A percentile compares a stretch with the other conserved stretches of the same genome.
These are phyloP conservation scores for Drosophila virilis DNA, from an alignment of 1,140 invertebrate genomes.

Conservation along the genomic window DNA sequence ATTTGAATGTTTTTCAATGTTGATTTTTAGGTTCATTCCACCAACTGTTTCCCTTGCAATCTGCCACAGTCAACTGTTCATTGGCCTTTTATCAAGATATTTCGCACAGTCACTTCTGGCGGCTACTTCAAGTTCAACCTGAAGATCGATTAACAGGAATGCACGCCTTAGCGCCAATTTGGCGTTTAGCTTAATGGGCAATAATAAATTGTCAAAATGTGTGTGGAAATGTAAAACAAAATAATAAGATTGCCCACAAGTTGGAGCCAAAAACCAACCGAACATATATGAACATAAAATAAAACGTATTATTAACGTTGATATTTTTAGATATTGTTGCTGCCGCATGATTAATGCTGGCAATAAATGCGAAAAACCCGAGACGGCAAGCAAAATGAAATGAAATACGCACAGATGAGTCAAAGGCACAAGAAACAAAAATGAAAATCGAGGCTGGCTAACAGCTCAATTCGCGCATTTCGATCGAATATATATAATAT, in stretches of 20 bases:
- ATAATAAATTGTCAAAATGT: slow-evolving; percentile 67
- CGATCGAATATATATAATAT: slow-evolving; percentile 48
- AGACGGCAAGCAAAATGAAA: slow-evolving; percentile 47
- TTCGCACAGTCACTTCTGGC: slow-evolving; percentile 27
- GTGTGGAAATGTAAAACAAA: slow-evolving; percentile 18
- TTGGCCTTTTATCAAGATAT: slow-evolving; percentile 36
- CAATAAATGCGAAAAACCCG: slow-evolving; percentile 65
- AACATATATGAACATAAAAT: background rate
- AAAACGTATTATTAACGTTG: slow-evolving; percentile 64
- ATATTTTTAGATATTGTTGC: slow-evolving; percentile 35
- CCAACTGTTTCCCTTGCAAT: background rate
- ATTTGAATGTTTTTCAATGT: no score
- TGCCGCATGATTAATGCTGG: slow-evolving; percentile 65
- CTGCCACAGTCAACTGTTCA: slow-evolving; percentile 19
- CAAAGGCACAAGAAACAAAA: slow-evolving; percentile 33
- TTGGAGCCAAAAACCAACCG: slow-evolving; percentile 27
- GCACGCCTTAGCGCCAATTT: slow-evolving; percentile 76
- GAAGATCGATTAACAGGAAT: slow-evolving; percentile 62
- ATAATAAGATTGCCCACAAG: slow-evolving; percentile 40
- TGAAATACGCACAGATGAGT: slow-evolving; percentile 55
- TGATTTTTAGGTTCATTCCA: no score
- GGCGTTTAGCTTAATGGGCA: slow-evolving; percentile 75
- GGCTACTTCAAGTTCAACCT: slow-evolving; percentile 42
- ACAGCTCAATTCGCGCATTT: slow-evolving; percentile 37
- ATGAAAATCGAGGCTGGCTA: slow-evolving; percentile 47